These are phyloP conservation scores for Exaiptasia diaphana DNA, from an alignment of 64 coral and sea anemone genomes.

Conservation along the genomic window DNA sequence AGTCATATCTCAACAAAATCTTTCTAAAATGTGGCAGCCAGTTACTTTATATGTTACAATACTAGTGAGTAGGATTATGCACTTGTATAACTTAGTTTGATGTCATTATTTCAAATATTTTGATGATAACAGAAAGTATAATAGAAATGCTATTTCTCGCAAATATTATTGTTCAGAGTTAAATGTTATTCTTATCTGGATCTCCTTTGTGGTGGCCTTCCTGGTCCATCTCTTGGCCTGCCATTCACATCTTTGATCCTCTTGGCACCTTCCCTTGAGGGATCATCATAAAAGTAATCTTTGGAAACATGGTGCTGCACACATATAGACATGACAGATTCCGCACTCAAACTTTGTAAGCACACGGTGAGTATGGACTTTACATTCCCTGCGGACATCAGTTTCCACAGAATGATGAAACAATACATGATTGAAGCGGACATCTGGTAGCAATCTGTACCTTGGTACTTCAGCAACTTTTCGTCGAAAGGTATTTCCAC, in stretches of 20 bases:
- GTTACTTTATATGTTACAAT: no score
- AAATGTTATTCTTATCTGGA: conserved; percentile 1
- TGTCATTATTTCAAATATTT: neutral
- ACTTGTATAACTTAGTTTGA: neutral
- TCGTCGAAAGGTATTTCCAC: neutral
- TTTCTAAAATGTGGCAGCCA: no score
- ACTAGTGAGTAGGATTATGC: neutral
- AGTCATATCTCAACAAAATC: no score
- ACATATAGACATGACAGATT: conserved; percentile 34
- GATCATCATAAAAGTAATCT: conserved; percentile 46
- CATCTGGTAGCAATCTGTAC: neutral
- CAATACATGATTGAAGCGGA: conserved; percentile 7
- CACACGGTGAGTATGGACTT: conserved; percentile 46
- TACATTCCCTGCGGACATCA: conserved; percentile 15
- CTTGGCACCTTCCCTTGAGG: conserved; percentile 32
- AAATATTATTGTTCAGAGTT: neutral
- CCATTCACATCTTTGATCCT: conserved; percentile 23
- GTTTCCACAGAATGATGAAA: conserved; percentile 44
- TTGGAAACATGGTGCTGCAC: conserved; percentile 36
- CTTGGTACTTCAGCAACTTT: neutral
- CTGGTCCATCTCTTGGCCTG: conserved; percentile 20
- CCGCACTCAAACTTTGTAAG: conserved; percentile 21
- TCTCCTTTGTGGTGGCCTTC: conserved; percentile 20
- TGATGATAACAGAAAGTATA: no score
- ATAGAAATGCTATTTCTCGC: neutral